A percentile compares a stretch with the other conserved stretches of the same genome.
phyloP scores from a whole-genome alignment of 64 coral and sea anemone species.

The Anthopleura sola region DNA sequence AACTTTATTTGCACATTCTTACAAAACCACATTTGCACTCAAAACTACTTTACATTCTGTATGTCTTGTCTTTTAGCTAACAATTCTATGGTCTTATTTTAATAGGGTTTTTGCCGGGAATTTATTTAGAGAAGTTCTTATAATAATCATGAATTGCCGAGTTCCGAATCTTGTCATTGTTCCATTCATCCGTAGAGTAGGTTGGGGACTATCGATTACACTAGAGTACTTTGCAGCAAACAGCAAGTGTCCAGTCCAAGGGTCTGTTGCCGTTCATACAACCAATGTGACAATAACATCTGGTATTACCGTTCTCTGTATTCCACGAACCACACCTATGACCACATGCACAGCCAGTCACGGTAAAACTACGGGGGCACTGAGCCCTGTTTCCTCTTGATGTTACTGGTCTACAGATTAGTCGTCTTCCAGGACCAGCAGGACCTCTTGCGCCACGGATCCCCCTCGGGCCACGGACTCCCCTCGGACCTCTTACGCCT shows the following conservation, averaged over 20 bases:
- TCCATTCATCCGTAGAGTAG: too few species aligned
- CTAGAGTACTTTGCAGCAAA: slow-evolving; percentile 35
- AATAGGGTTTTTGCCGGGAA: too few species aligned
- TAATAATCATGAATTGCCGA: too few species aligned
- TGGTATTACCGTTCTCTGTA: background rate
- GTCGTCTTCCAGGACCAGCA: background rate
- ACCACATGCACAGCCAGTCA: slow-evolving; percentile 39
- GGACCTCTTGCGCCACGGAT: background rate
- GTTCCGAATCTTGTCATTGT: too few species aligned
- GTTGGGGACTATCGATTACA: too few species aligned
- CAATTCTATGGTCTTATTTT: too few species aligned
- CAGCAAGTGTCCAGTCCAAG: slow-evolving; percentile 38
- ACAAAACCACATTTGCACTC: too few species aligned
- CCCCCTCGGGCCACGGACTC: background rate
- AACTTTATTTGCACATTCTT: too few species aligned
- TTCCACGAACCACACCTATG: slow-evolving; percentile 47
- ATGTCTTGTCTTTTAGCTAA: too few species aligned
- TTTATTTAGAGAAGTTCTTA: too few species aligned
- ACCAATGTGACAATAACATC: slow-evolving; percentile 38
- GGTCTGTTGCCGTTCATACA: slow-evolving; percentile 40
- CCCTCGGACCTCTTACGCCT: background rate
- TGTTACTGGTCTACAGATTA: background rate
- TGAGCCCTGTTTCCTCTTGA: background rate
- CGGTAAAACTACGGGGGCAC: background rate
- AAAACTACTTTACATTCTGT: too few species aligned